Percentiles rank a stretch among this genome's conserved stretches.
Conservation (phyloP, 2,113 vertebrate species). For the Hippocampus guttulatus region DNA sequence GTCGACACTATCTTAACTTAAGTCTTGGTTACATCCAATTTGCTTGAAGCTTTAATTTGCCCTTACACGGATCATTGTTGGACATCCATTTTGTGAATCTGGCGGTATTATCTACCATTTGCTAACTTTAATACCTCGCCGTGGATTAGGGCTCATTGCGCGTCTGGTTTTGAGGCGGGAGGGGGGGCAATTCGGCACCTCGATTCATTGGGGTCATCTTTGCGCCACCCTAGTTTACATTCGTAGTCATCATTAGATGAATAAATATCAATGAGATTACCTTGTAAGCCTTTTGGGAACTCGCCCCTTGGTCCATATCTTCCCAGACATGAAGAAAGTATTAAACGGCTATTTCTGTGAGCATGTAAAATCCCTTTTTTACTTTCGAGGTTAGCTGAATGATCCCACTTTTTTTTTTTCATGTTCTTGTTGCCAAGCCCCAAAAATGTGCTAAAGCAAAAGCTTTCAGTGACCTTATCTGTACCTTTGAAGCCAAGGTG, state of each 20-base stretch:
- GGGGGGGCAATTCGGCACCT: conserved; percentile 62
- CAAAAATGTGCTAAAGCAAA: conserved; percentile 63
- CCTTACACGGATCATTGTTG: conserved; percentile 59
- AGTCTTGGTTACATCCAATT: conserved; percentile 68
- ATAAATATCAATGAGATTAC: conserved; percentile 77
- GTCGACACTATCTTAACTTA: conserved; percentile 55
- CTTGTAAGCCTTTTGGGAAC: conserved; percentile 60
- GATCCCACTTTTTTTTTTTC: conserved; percentile 65
- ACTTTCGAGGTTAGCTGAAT: conserved; percentile 46
- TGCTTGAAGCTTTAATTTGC: conserved; percentile 64
- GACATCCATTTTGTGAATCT: conserved; percentile 66
- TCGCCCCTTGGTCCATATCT: conserved; percentile 33
- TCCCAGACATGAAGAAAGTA: conserved; percentile 52
- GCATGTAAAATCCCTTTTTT: conserved; percentile 44
- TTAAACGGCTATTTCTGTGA: conserved; percentile 59
- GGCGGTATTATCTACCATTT: conserved; percentile 70
- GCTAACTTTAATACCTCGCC: conserved; percentile 70
- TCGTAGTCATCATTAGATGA: conserved; percentile 72
- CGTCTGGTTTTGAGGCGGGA: conserved; percentile 39
- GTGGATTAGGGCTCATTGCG: conserved; percentile 57
- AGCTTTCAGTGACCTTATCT: conserved; percentile 75
- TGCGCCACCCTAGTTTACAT: conserved; percentile 64
- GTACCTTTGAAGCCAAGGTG: conserved; percentile 65
- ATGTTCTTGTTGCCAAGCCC: conserved; percentile 42
- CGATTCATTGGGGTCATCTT: conserved; percentile 65